Base-by-base conservation (phyloP, 1,140 invertebrate species). In the Drosophila ercepeae region DNA sequence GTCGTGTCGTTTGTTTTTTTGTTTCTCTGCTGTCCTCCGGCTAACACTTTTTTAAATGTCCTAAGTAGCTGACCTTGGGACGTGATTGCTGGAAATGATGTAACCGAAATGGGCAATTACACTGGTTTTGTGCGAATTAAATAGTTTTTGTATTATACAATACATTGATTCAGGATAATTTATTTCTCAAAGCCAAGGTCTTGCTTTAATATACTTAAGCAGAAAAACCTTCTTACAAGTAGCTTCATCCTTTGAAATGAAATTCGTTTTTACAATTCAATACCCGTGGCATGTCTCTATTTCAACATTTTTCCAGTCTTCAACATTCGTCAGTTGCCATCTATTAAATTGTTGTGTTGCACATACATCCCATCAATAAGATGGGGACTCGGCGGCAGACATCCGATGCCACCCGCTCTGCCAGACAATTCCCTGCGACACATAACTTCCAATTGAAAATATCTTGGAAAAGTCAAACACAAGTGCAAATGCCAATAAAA, bases 401-500 rank as follows among this genome's bases (percentile, higher is more conserved):
- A 42, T 11, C 29, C 9, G 25, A 9, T 0, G 9, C 36, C 63
- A 63, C 60, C 60, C 60, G 49, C 57, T 48, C 6, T 34, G 57
- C 21, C 18, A 23, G 64, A 44, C 74, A 70, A 58, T 64, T 49
- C 52, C 52, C 41, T 53, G 52, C 44, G 51, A 67, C 74, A 65
- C 78, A 71, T 55, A 79, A 79, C 64, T 86, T 86, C 55, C 72
- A 81, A 81, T 81, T 79, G 61, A 76, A 81, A 84, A 86, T 88
- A 88, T 88, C 82, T 88, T 48, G 21, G 69, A 55, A 71, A 82
- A 77, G 81, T 86, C 72, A 86, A 84, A 75, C 61, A 61, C 75
- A 81, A 84, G 65, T 79, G 79, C 70, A 84, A 68, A 81, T 68
- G 76, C 57, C 81, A 76, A 84, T 86, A 86, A 86, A 73, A 79